Conservation (phyloP, 2,797 vertebrate species). For the Muraenolepis orangiensis region DNA sequence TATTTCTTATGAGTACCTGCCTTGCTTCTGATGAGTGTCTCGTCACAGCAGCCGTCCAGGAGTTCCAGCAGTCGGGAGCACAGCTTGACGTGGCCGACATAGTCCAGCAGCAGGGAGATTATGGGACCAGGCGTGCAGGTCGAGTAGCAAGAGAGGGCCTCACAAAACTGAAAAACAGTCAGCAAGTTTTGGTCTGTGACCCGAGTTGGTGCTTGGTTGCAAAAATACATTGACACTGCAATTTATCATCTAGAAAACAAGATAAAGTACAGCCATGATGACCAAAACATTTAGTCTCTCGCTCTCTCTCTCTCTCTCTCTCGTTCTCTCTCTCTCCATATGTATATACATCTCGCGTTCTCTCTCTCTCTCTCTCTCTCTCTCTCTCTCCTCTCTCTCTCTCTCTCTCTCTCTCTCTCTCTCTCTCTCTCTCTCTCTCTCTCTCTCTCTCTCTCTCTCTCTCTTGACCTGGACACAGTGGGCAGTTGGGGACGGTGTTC, state of each 20-base stretch:
- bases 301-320: too few species aligned
- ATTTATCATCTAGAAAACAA: too few species aligned
- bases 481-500: background rate
- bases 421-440: background rate
- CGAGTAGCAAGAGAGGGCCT: slow-evolving; percentile 76
- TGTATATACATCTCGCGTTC: too few species aligned
- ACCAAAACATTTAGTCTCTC: too few species aligned
- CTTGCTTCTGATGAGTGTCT: slow-evolving; percentile 81
- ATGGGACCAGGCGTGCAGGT: slow-evolving; percentile 77
- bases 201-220: background rate
- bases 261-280: too few species aligned
- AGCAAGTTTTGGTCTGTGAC: background rate
- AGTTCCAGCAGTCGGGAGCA: slow-evolving; percentile 82
- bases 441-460: background rate
- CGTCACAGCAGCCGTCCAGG: slow-evolving; percentile 80
- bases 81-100: slow-evolving; percentile 81
- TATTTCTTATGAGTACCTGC: too few species aligned
- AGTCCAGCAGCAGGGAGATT: slow-evolving; percentile 84
- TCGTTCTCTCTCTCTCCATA: too few species aligned
- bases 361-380: too few species aligned
- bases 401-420: background rate
- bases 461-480: slow-evolving; percentile 17
- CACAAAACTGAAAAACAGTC: slow-evolving; percentile 80
- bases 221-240: background rate
- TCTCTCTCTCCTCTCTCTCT: too few species aligned